Conservation (phyloP, 1,140 invertebrate species). For the Papilio dardanus region DNA sequence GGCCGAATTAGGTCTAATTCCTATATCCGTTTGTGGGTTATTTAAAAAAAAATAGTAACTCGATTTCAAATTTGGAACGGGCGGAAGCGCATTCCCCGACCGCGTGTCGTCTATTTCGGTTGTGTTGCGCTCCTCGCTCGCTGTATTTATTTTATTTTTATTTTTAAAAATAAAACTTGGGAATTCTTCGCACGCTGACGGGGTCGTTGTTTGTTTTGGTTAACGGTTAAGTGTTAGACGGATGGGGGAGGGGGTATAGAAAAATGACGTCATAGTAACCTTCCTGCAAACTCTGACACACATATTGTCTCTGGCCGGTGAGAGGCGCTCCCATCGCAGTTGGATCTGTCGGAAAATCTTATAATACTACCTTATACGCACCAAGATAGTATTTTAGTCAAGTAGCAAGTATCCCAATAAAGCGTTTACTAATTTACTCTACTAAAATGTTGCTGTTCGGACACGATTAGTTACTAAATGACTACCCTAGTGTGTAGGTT, state of each 20-base stretch:
- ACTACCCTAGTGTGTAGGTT: too few relatives aligned
- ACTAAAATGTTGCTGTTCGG: too few relatives aligned
- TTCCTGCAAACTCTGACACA: too few relatives aligned
- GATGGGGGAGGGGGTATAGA: neutral
- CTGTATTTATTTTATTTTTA: slow-evolving; percentile 32
- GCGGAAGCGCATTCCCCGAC: slow-evolving; percentile 64
- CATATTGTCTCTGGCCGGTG: too few relatives aligned
- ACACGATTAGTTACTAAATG: too few relatives aligned
- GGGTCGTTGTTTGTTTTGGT: slow-evolving; percentile 41
- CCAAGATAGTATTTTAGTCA: too few relatives aligned
- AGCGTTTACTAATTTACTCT: too few relatives aligned
- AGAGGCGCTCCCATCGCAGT: too few relatives aligned
- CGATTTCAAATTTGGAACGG: slow-evolving; percentile 66
- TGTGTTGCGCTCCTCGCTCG: slow-evolving; percentile 32
- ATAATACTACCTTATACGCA: too few relatives aligned
- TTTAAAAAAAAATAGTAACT: slow-evolving; percentile 47
- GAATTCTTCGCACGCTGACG: slow-evolving; percentile 21
- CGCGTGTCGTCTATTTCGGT: slow-evolving; percentile 59
- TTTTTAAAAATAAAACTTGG: slow-evolving; percentile 34
- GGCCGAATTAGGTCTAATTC: slow-evolving; percentile 17
- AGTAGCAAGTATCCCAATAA: too few relatives aligned
- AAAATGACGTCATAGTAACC: neutral
- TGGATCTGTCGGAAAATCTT: too few relatives aligned
- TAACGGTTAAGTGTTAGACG: slow-evolving; percentile 29
- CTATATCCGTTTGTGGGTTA: slow-evolving; percentile 32